Evolutionary conservation across 2,113 vertebrate species (phyloP).

Genomic region (Natator depressus): DNA sequence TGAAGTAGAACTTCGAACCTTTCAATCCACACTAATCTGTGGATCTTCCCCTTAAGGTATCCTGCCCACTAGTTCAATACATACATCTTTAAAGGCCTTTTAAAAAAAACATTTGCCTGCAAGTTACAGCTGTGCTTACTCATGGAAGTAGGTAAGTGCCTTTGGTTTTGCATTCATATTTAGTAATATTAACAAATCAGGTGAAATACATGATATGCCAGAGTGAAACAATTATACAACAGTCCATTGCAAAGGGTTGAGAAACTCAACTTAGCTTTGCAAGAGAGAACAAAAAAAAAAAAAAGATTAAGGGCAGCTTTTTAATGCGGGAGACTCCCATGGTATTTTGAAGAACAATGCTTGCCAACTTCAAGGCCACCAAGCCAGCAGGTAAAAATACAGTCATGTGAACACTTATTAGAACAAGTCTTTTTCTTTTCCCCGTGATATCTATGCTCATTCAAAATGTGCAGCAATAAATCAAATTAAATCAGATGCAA

Average conservation of each 20-base stretch:
- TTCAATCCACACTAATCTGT: not conserved
- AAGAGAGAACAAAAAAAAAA: not conserved
- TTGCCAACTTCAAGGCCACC: conserved; percentile 22
- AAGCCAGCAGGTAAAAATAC: conserved; percentile 63
- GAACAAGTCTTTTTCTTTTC: conserved; percentile 33
- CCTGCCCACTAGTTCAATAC: not conserved
- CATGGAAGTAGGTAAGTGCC: not conserved
- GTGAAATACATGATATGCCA: conserved; percentile 19
- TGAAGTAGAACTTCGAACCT: not conserved
- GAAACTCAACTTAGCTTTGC: conserved; percentile 8
- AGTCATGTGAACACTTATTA: not conserved
- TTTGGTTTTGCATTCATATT: conserved; percentile 57
- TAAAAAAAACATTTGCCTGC: not conserved
- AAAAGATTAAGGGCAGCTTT: not conserved
- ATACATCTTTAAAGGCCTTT: not conserved
- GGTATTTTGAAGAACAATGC: not conserved
- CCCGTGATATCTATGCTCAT: conserved; percentile 34
- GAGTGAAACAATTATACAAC: conserved; percentile 31
- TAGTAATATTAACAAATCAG: conserved; percentile 46
- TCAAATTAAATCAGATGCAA: conserved; percentile 66
- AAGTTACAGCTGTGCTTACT: not conserved
- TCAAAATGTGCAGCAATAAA: conserved; percentile 62
- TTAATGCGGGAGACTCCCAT: not conserved
- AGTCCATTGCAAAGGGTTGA: not conserved
- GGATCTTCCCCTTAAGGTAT: not conserved